Base-by-base conservation (phyloP, 2,888 invertebrate species). In the Strigamia crassipes region DNA sequence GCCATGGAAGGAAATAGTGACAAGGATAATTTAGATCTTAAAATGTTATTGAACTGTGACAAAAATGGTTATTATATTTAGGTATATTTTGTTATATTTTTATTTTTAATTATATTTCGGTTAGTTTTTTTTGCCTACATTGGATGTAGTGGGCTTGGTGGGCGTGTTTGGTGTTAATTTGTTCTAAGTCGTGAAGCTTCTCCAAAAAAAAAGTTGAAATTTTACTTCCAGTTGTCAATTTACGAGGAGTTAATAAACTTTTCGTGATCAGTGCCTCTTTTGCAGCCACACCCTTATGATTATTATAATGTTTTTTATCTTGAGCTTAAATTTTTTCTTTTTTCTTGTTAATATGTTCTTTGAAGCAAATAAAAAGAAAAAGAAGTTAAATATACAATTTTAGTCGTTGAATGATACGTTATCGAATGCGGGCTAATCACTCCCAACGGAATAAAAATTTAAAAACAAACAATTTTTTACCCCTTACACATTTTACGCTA, bases 1-100 rank as follows among this genome's bases (percentile, higher is more conserved):
- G 21, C 23, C 61, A 61, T 61, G 61, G 6, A 61, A 61, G 61
- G 18, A 61, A 61, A 6, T 61, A 61, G 61, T 61, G 61, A 61
- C 61, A 61, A 61, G 61, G 61, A 61, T 61, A 61, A 61, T 61
- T 61, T 61, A 21, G n/a, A 23, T 10, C 18, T 61, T 61, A 61
- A 61, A 61, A 61, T 18, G 61, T 61, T 61, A 61, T 61, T 61
- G 61, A 61, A 61, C 61, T 61, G 61, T 61, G 23, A 23, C 61
- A 18, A 61, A 21, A 61, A 21, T 23, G 5, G 18, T 51, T n/a
- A 6, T 6, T n/a, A 9, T 51, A n/a, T 51, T 51, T 51, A 34
- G 6, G 6, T 46, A 15, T 46, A 13, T 46, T 46, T 46, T 13
- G 10, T 46, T 46, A 10, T 46, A 13, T 46, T 13, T 46, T 6